Evolutionary conservation across 2,113 vertebrate species (phyloP), one percentile per base, ranked within the genome.

Genomic region (Halcyon malimbica): DNA sequence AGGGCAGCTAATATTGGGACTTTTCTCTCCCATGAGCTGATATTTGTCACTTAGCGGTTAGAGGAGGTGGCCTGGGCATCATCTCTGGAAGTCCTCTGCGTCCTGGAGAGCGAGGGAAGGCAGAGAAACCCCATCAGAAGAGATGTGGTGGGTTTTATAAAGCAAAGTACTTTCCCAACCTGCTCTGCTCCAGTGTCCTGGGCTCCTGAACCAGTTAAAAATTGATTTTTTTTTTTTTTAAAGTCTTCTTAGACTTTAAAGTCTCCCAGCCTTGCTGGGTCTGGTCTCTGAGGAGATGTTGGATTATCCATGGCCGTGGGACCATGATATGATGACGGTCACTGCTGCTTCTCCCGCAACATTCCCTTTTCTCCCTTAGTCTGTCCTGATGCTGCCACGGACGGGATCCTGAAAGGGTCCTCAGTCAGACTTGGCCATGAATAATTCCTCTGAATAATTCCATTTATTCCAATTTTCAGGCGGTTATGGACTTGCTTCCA

Each of bases 391-490:
- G 8, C 44, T 33, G 10, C 53, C 37, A 24, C 3, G 8, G 93
- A 41, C 25, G 15, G 56, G 51, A 79, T 54, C 42, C 51, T 71
- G 88, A 83, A 92, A 89, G 35, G 75, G 62, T 89, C 75, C 73
- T 76, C 83, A 68, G 53, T 54, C 68, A 51, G 67, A 84, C 78
- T 70, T 79, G 68, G 44, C 70, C 83, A 39, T 33, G 50, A 80
- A 76, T 94, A 96, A 93, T 90, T 93, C 88, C 90, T 50, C 68
- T 89, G 95, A 94, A 86, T 93, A 84, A 91, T 94, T 77, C 83
- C 44, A 81, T 94, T 96, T 94, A 89, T 96, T 91, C 77, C 39
- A 70, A 57, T 91, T 92, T 95, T 89, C 89, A 73, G 89, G 81
- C 81, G n/a, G 62, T 60, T 79, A 26, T 48, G 65, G 87, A 89